Evolutionary conservation across 2,113 vertebrate species (phyloP), one percentile per base, ranked within the genome.

Genomic region (Scytalopus superciliaris): DNA sequence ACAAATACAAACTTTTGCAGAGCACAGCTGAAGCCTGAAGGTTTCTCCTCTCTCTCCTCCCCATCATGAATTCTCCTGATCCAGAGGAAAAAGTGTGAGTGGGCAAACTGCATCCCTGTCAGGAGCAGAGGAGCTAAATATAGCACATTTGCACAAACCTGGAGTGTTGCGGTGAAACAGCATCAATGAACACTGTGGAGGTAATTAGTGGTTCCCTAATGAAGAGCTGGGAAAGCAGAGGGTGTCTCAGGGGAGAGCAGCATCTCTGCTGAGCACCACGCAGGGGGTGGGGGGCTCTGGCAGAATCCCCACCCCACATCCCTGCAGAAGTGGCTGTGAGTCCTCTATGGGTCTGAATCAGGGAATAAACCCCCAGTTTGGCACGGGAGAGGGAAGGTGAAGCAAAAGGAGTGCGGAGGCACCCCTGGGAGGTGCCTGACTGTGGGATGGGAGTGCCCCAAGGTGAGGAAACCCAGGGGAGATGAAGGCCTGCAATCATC

Each of bases 281-380:
- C 7, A 14, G 63, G 5, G 12, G 11, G 19, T 10, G 45, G 7
- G 13, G 31, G 31, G 33, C 5, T 13, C 69, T 11, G 66, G 30
- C 27, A 35, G 14, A 30, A 67, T 35, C 15, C 16, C 50, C 13
- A 2, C 31, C 2, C 5, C 22, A 0, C 4, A 2, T 17, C 15
- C 45, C n/a, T 53, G 40, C 2, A 5, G n/a, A 60, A 75, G 50
- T 0, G 45, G 1, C 18, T 0, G 0, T 27, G 19, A 93, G 60
- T 8, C 5, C 84, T 62, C n/a, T 15, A 16, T 0, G 1, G 33
- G 30, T 37, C 7, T 0, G 1, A 22, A 37, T 9, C 0, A 0
- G 19, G 33, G 70, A 31, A 31, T 47, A 24, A 66, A 73, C 28
- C 57, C 37, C 4, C 27, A 7, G 39, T 0, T 2, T 3, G 73